These are phyloP conservation scores for Xiphorhynchus elegans DNA, from an alignment of 2,113 vertebrate species.

Conservation along the genomic window DNA sequence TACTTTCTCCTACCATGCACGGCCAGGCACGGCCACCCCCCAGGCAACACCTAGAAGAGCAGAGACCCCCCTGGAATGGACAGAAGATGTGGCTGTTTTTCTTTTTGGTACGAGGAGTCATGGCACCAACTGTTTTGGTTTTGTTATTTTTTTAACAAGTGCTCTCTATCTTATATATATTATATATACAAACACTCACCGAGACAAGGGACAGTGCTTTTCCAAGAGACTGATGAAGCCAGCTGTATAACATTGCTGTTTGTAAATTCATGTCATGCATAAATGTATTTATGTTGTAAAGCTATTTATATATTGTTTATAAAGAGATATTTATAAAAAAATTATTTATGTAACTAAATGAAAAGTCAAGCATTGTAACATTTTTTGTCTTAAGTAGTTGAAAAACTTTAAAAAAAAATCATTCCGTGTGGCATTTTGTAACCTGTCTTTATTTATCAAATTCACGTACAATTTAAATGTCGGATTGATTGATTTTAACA, in stretches of 20 bases:
- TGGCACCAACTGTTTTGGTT: conserved; percentile 65
- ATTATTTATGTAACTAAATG: conserved; percentile 89
- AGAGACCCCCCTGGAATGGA: not conserved
- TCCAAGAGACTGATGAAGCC: conserved; percentile 76
- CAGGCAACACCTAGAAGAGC: conserved; percentile 24
- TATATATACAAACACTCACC: conserved; percentile 72
- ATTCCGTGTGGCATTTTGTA: conserved; percentile 69
- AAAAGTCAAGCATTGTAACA: conserved; percentile 81
- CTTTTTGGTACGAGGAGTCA: conserved; percentile 69
- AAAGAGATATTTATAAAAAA: conserved; percentile 88
- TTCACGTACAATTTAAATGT: not conserved
- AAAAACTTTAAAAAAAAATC: conserved; percentile 71
- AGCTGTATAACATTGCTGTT: conserved; percentile 77
- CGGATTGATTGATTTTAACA: not conserved
- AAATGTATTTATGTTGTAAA: conserved; percentile 90
- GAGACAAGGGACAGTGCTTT: conserved; percentile 74
- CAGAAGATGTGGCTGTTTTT: conserved; percentile 50
- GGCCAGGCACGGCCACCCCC: conserved; percentile 15
- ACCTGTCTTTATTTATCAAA: conserved; percentile 78
- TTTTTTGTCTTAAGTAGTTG: conserved; percentile 80
- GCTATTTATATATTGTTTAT: conserved; percentile 91
- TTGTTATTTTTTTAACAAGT: conserved; percentile 69
- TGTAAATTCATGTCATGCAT: conserved; percentile 86
- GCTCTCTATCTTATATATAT: conserved; percentile 74
- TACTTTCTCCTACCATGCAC: not conserved